Percentiles rank a stretch among this genome's conserved stretches.
Conservation (phyloP, 2,888 invertebrate genomes). For the Galerucella nymphaeae region DNA sequence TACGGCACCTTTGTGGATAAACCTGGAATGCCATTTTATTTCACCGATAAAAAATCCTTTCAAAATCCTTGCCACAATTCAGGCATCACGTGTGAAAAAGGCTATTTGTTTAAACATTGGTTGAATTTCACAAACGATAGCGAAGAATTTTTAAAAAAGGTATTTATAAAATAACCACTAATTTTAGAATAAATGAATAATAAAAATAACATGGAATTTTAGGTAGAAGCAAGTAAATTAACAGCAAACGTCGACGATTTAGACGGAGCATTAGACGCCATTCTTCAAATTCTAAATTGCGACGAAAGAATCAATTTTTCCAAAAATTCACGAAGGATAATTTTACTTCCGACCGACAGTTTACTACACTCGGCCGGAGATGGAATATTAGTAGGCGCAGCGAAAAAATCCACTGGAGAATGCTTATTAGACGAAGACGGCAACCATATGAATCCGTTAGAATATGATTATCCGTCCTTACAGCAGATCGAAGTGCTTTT, state of each 20-base stretch:
- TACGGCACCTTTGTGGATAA: constrained; percentile 85
- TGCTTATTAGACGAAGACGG: constrained; percentile 49
- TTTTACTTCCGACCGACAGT: constrained; percentile 55
- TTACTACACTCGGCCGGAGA: constrained; percentile 76
- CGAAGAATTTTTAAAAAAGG: constrained; percentile 63
- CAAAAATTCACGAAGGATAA: constrained; percentile 69
- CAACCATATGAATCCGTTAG: constrained; percentile 68
- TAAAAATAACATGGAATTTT: too few species aligned
- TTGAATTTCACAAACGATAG: constrained; percentile 72
- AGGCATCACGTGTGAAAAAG: constrained; percentile 73
- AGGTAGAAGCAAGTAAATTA: constrained; percentile 48
- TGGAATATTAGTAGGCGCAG: constrained; percentile 73
- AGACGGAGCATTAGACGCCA: constrained; percentile 86
- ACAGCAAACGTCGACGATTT: constrained; percentile 54
- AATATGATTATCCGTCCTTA: constrained; percentile 81
- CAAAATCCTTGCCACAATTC: constrained; percentile 73
- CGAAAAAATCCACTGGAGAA: constrained; percentile 36
- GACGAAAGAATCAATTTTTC: constrained; percentile 79
- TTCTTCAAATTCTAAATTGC: constrained; percentile 82
- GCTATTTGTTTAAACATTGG: constrained; percentile 86
- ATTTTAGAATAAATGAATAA: not conserved
- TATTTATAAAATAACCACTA: constrained; percentile 21
- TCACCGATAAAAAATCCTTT: constrained; percentile 63
- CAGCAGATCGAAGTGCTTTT: constrained; percentile 47
- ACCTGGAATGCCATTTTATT: constrained; percentile 78